Base-by-base conservation (phyloP, 1,140 invertebrate genomes). In the Bombus ignitus region DNA sequence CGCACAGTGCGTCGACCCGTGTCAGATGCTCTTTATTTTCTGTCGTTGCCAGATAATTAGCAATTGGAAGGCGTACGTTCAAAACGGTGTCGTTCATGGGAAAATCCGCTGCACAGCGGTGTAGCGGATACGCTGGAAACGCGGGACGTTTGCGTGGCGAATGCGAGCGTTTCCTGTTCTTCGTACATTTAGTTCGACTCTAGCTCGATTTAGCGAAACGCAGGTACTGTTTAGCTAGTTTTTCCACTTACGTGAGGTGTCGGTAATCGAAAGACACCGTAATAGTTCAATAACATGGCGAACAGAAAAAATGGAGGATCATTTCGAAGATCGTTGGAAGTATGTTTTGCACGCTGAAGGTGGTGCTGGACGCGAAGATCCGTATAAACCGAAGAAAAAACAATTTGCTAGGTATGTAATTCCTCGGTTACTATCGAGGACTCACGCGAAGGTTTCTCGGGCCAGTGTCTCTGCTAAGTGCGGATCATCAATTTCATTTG, bases 361-460 rank as follows among this genome's bases (percentile, higher is more conserved):
- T 57, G 25, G n/a, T 35, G 10, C 42, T 42, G n/a, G 15, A 59
- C 70, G n/a, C 8, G 44, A 84, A 62, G 65, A 42, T 59, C 53
- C 53, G 66, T 72, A 37, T 22, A 39, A 65, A 42, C 1, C 75
- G 75, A 25, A 22, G 57, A 62, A 57, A 53, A 79, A 85, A 80
- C 53, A 62, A 85, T 80, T 85, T 72, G 35, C 68, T 15, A n/a
- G 66, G 13, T 15, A 62, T 62, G 28, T 62, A 68, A 68, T 53
- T 37, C 39, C 25, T 71, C n/a, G 25, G 44, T 72, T 28, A 37
- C 39, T 22, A 47, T 28, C 59, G 22, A 6, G 75, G 39, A 62
- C 53, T 65, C 83, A 85, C 83, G 83, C 83, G 76, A 85, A 72
- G 66, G 42, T 79, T 44, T 72, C 83, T 80, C n/a, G 22, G 53